Evolutionary conservation across 35 echinoderm and acorn worm species (phyloP).

Genomic region (Holothuria glaberrima): DNA sequence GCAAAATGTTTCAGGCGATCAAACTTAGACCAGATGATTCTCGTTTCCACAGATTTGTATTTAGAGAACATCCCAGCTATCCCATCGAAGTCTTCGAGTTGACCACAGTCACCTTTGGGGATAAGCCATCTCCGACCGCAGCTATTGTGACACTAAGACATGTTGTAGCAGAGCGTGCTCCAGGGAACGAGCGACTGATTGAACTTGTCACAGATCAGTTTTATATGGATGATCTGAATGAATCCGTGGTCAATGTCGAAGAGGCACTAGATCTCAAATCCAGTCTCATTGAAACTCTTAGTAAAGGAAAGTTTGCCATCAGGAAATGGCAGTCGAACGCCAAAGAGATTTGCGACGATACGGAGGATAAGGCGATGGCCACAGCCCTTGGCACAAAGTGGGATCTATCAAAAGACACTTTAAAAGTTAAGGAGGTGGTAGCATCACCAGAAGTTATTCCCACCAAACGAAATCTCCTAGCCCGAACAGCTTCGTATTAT

Average conservation of each 20-base stretch:
- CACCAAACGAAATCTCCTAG: constrained; percentile 70
- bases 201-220: constrained; percentile 59
- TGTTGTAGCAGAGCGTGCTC: constrained; percentile 52
- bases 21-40: constrained; percentile 46
- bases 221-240: constrained; percentile 69
- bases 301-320: constrained; percentile 71
- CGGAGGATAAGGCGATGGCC: constrained; percentile 50
- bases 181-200: constrained; percentile 35
- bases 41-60: constrained; percentile 21
- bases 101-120: constrained; percentile 73
- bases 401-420: constrained; percentile 71
- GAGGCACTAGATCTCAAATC: constrained; percentile 43
- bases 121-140: constrained; percentile 72
- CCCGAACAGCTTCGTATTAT: constrained; percentile 77
- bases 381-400: constrained; percentile 67
- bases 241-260: constrained; percentile 44
- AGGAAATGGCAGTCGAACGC: constrained; percentile 80
- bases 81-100: constrained; percentile 72
- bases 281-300: constrained; percentile 66
- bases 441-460: background rate
- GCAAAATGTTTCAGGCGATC: constrained; percentile 83
- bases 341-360: constrained; percentile 49
- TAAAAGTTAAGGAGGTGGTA: constrained; percentile 66
- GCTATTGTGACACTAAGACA: constrained; percentile 75
- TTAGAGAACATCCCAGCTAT: constrained; percentile 40